These are phyloP conservation scores for Luperina nickerlii DNA, from an alignment of 2,888 invertebrate genomes.

Conservation along the genomic window DNA sequence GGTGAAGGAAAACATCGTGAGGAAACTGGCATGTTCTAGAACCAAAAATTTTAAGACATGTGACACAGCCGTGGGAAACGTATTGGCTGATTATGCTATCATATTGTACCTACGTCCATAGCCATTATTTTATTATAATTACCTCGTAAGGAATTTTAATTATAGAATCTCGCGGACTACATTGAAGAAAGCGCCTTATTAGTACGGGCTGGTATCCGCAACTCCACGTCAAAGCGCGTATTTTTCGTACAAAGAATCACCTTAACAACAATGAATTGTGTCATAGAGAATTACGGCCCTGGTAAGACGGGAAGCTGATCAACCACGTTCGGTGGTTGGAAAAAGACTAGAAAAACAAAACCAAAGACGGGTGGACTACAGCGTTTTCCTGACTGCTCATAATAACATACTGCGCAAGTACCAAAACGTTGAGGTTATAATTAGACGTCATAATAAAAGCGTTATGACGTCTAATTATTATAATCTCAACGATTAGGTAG, in stretches of 20 bases:
- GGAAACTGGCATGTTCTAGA: not conserved
- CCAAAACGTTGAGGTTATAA: no score
- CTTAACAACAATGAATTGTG: not conserved
- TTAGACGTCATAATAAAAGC: no score
- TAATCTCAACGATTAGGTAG: not conserved
- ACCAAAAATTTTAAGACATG: not conserved
- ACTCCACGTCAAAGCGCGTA: not conserved
- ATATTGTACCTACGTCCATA: constrained; percentile 1
- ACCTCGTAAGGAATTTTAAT: not conserved
- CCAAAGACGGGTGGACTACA: not conserved
- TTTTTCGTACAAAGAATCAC: not conserved
- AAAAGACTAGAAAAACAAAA: no score
- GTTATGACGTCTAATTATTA: no score
- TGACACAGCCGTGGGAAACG: not conserved
- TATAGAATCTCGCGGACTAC: not conserved
- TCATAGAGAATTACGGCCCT: not conserved
- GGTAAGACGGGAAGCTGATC: no score
- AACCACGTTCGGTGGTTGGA: not conserved
- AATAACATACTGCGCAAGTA: not conserved
- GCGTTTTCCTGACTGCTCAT: not conserved
- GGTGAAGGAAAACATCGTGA: not conserved
- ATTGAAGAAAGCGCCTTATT: not conserved
- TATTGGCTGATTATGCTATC: constrained; percentile 16
- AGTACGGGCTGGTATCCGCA: not conserved
- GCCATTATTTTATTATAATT: not conserved